Conservation (phyloP, 2,113 vertebrate genomes). For the Colius striatus region DNA sequence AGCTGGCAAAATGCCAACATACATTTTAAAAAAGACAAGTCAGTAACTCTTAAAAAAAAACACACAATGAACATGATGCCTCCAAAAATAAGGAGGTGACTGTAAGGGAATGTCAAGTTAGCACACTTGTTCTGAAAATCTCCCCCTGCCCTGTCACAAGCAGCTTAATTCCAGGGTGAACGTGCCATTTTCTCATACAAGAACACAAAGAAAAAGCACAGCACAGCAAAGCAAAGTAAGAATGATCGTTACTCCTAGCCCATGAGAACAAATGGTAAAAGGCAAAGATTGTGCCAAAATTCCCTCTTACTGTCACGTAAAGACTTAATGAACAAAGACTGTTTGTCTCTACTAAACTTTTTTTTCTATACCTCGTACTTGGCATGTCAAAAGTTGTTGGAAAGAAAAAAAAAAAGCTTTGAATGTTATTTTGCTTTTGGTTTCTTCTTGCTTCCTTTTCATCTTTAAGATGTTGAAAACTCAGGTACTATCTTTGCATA, state of each 20-base stretch:
- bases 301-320: conserved; percentile 39
- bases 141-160: neutral
- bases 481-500: conserved; percentile 60
- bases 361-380: conserved; percentile 15
- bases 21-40: neutral
- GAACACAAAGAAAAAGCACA: conserved; percentile 32
- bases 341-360: conserved; percentile 43
- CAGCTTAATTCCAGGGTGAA: neutral
- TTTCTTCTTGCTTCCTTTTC: conserved; percentile 40
- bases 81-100: neutral
- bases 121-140: neutral
- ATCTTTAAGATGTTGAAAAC: conserved; percentile 47
- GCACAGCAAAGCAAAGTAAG: conserved; percentile 23
- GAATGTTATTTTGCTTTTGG: neutral
- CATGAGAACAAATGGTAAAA: conserved; percentile 51
- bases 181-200: neutral
- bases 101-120: neutral
- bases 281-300: conserved; percentile 38
- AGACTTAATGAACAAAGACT: conserved; percentile 45
- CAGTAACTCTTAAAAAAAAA: neutral
- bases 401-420: neutral
- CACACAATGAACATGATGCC: neutral
- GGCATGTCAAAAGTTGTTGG: conserved; percentile 15
- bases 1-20: neutral
- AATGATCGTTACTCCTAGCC: conserved; percentile 23